Evolutionary conservation across 2,113 vertebrate genomes (phyloP), one percentile per base, ranked within the genome.

Genomic region (Eulacestoma nigropectus): DNA sequence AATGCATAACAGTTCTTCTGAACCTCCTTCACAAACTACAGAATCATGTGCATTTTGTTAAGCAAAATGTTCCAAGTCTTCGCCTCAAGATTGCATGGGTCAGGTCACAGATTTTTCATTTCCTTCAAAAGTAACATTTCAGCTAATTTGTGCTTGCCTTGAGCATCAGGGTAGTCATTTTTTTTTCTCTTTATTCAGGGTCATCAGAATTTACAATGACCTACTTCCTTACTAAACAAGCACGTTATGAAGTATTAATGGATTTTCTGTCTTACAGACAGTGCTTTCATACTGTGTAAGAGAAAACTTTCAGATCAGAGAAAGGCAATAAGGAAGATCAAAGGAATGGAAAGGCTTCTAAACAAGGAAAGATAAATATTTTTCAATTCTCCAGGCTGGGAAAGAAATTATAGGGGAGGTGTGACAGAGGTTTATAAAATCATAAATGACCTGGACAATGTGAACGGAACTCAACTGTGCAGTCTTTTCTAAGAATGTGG

Each of bases 141-240:
- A 82, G 53, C 53, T 93, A 81, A 95, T 86, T 92, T 86, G 59
- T 49, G 39, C 46, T 95, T 77, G 79, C 80, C 76, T 90, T 88
- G 39, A 95, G 94, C 85, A 94, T 74, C 49, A 88, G 42, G 39
- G 23, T 89, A 15, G 50, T 57, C 3, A 11, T 46, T 59, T 62
- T 84, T 84, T 52, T 20, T 52, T 21, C 33, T 68, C 37, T 76
- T 75, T 76, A 67, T 77, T 92, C 69, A 64, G 85, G 70, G 68
- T 87, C 86, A 89, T 80, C 68, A 87, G 72, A 92, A 91, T 90
- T 95, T 87, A 69, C 56, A 85, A 25, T 69, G 46, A 88, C 93
- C 75, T 96, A 90, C 41, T 94, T 95, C 46, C 26, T 85, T 52
- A 64, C 68, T 63, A 89, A 95, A 95, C 49, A 96, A 82, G 84